Percentiles rank a stretch among this genome's conserved stretches.
phyloP scores from a whole-genome alignment of 2,888 invertebrate species.

The Oithona nana region DNA sequence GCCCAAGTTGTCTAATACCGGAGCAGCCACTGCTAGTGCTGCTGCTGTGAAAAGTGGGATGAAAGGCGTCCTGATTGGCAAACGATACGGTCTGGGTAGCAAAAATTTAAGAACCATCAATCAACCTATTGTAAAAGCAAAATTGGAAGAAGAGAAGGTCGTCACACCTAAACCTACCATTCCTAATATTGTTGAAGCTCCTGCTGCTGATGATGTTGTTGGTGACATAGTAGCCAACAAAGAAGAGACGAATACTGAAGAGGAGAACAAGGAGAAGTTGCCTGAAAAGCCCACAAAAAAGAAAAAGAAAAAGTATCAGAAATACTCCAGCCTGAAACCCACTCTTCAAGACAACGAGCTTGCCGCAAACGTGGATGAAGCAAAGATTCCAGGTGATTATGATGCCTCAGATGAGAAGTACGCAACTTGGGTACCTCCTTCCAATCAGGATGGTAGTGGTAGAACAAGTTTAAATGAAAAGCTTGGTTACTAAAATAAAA shows the following conservation, averaged over 20 bases:
- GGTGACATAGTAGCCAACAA: background rate
- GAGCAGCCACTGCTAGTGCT: no score
- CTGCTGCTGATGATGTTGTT: background rate
- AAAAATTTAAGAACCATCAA: background rate
- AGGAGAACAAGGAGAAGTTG: background rate
- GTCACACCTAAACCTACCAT: no score
- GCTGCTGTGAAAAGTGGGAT: background rate
- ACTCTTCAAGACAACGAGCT: conserved; percentile 19
- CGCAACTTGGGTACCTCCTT: conserved; percentile 57
- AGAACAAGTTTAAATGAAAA: conserved; percentile 53
- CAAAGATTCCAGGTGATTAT: conserved; percentile 15
- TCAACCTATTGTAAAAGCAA: background rate
- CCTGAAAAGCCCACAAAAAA: background rate
- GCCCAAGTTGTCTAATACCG: background rate
- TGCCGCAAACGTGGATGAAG: conserved; percentile 17
- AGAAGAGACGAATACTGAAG: background rate
- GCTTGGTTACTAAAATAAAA: conserved; percentile 57
- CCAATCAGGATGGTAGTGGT: conserved; percentile 54
- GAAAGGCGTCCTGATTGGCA: conserved; percentile 10
- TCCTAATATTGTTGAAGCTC: background rate
- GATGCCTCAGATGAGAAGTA: conserved; percentile 35
- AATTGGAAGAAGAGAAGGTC: background rate
- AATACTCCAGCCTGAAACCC: conserved; percentile 19
- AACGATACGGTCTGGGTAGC: background rate
- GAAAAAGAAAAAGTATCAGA: conserved; percentile 18